phyloP scores from a whole-genome alignment of 2,888 invertebrate species.

The Sphaerophoria rueppellii region DNA sequence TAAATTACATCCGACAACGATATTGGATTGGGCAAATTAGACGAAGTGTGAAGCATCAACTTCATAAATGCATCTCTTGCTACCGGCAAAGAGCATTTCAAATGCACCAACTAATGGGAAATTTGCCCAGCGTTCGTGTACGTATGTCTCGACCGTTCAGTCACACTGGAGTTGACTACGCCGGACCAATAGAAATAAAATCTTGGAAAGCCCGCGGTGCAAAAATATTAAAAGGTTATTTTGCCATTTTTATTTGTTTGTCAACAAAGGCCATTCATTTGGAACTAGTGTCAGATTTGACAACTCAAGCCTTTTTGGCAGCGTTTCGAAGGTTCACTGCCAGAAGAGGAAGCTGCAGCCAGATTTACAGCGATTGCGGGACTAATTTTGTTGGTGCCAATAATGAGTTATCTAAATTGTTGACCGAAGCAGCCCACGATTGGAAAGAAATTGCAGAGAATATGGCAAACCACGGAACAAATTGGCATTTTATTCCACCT shows the following conservation, averaged over 20 bases:
- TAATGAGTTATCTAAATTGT: conserved; percentile 12
- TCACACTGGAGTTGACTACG: conserved; percentile 66
- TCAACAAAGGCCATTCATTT: conserved; percentile 75
- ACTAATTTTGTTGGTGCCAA: conserved; percentile 29
- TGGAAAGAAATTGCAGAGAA: too few relatives aligned
- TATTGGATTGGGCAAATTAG: background rate
- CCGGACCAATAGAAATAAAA: conserved; percentile 65
- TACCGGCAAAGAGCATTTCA: conserved; percentile 26
- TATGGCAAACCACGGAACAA: too few relatives aligned
- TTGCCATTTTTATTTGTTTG: conserved; percentile 75
- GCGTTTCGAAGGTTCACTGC: conserved; percentile 52
- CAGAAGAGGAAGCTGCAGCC: conserved; percentile 11
- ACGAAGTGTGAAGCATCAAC: background rate
- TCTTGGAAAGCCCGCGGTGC: conserved; percentile 61
- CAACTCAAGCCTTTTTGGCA: conserved; percentile 70
- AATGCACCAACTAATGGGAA: conserved; percentile 23
- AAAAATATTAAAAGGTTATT: conserved; percentile 70
- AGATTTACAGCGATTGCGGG: conserved; percentile 33
- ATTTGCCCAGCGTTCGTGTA: conserved; percentile 50
- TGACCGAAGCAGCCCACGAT: background rate
- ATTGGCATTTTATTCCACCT: too few relatives aligned
- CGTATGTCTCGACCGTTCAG: conserved; percentile 50
- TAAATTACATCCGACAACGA: background rate
- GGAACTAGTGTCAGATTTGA: conserved; percentile 74
- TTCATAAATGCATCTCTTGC: background rate